Base-by-base conservation (phyloP, 2,797 vertebrate genomes). In the Danio choprae region DNA sequence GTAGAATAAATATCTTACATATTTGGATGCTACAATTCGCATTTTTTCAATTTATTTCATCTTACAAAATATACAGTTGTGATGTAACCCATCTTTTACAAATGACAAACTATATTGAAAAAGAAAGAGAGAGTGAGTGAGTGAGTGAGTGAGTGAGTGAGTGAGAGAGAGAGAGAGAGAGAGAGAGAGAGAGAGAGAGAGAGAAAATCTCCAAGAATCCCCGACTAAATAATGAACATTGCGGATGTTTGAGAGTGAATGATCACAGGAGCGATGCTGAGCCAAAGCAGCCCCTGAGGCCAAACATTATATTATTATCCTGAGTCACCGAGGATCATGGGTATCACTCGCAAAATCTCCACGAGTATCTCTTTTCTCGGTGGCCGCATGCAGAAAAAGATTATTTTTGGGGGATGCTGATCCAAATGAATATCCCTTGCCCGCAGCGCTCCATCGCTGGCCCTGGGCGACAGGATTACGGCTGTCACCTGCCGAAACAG, bases 401-500 rank as follows among this genome's bases (percentile, higher is more conserved):
- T 43, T 77, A 63, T 72, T 78, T 83, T 87, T 85, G 69, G 55
- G 50, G 50, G 79, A 85, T 36, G 81, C 74, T 85, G 88, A 91
- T 89, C 81, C 82, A 68, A 87, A 85, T 74, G 72, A 86, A 80
- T 77, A 80, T 83, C 77, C 62, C 81, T 77, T 7, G 46, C 77
- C 77, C 70, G 53, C 81, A 58, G 83, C 85, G 87, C 79, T 80
- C 64, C 74, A 74, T 80, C 44, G 77, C 83, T 83, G 84, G 84
- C 81, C 75, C 20, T 56, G 46, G 29, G 85, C 87, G 84, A 88
- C 84, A 76, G 89, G 89, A 90, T 90, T 90, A 91, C 79, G 81
- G 74, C 79, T 72, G 67, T 88, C 83, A 84, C 67, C 76, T 64
- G 63, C 48, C 46, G 58, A 80, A 53, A 82, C 50, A 73, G 63